These are phyloP conservation scores for Brachypteracias leptosomus DNA, from an alignment of 2,113 vertebrate species.

Conservation along the genomic window DNA sequence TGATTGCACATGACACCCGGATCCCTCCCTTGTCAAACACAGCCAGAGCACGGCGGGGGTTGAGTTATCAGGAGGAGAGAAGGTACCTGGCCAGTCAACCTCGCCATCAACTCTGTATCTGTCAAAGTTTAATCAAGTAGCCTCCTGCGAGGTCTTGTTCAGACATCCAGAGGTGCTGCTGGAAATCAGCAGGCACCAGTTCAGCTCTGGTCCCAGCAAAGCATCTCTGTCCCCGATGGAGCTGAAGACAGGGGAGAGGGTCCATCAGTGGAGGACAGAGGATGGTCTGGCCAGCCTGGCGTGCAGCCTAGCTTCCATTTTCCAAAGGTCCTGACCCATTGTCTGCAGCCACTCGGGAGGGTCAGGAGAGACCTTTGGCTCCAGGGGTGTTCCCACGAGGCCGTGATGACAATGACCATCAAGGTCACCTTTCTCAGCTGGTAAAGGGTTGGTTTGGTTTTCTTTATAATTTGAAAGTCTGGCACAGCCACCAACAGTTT, in stretches of 20 bases:
- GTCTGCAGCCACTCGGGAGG: not conserved
- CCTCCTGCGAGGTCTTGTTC: accelerated
- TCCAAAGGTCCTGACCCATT: not conserved
- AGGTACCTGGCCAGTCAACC: accelerated
- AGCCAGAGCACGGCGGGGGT: accelerated
- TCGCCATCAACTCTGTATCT: not conserved
- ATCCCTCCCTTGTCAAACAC: not conserved
- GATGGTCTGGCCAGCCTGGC: accelerated
- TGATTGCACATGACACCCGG: not conserved
- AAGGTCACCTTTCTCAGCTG: accelerated
- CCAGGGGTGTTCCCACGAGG: not conserved
- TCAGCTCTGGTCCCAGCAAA: not conserved
- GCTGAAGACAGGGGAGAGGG: not conserved
- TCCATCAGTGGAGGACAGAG: accelerated
- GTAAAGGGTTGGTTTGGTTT: accelerated
- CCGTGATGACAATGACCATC: accelerated
- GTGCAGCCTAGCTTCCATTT: accelerated
- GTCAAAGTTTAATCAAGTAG: not conserved
- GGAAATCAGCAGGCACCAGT: not conserved
- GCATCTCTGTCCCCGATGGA: not conserved
- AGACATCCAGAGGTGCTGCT: not conserved
- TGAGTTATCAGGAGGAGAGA: not conserved
- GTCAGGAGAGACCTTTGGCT: not conserved
- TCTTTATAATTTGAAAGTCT: not conserved
- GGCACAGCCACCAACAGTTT: not conserved